Evolutionary conservation across 2,888 invertebrate species (phyloP), one percentile per base, ranked within the genome.

Genomic region (Tillus elongatus): DNA sequence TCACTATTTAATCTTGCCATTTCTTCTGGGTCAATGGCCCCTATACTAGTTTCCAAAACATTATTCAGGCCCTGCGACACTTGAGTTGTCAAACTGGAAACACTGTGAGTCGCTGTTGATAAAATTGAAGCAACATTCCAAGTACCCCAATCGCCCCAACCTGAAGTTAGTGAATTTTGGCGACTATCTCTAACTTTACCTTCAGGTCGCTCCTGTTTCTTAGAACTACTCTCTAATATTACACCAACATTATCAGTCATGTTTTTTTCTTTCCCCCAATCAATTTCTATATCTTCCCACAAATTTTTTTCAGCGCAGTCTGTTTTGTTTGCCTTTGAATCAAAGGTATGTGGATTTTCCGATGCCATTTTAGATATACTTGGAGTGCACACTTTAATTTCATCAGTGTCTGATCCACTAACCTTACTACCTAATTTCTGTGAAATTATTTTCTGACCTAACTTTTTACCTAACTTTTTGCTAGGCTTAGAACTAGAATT

Each of bases 21-120:
- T 54, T 88, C 82, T 56, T 79, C 82, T 0, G 91, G 87, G 52
- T 85, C 77, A 1, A 90, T 88, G 0, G 82, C 82, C 2, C 89
- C 90, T 19, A 93, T 81, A 9, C 83, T 75, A 27, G 77, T 76
- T 69, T 91, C 91, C 40, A 91, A 59, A 8, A 85, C 81, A 33
- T 77, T 79, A 40, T 74, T 75, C 39, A 90, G 67, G 2, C 89
- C 86, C 66, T 89, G 82, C 24, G 85, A 84, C 16, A 91, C 83
- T 52, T 86, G 84, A 45, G 67, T 79, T 2, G 87, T 87, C 35
- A 91, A 68, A n/a, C 78, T 79, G 6, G 79, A 75, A 8, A 89
- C 77, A 3, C 87, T 77, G 39, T 77, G 79, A 3, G 79, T 77
- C 1, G 90, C 91, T 4, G 82, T 77, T 40, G 76, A 80, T 15